Evolutionary conservation across 2,797 vertebrate species (phyloP).

Genomic region (Gephyroberyx darwinii): DNA sequence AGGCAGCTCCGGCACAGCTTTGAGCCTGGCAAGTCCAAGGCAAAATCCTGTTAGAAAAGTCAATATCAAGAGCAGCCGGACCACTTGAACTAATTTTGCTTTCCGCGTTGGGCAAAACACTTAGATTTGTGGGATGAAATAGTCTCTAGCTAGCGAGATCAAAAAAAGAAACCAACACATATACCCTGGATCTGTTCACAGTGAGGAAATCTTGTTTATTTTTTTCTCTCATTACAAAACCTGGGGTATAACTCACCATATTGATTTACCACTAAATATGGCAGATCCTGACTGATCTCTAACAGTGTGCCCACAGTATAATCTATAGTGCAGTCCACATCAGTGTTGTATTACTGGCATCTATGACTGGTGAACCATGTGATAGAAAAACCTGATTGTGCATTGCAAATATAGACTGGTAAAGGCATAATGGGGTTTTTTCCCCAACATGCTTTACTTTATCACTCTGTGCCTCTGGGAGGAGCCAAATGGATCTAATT

Average conservation of each 20-base stretch:
- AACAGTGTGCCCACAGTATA: slow-evolving; percentile 9
- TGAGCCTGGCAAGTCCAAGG: slow-evolving; percentile 48
- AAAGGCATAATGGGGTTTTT: slow-evolving; percentile 67
- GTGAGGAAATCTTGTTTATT: slow-evolving; percentile 61
- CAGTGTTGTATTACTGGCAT: not conserved
- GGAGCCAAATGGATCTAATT: slow-evolving; percentile 79
- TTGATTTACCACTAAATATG: slow-evolving; percentile 37
- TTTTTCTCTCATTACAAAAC: slow-evolving; percentile 42
- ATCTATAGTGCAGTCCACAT: slow-evolving; percentile 14
- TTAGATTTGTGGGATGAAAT: slow-evolving; percentile 36
- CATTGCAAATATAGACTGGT: slow-evolving; percentile 12
- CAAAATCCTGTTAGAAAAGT: slow-evolving; percentile 66
- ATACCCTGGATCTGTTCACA: slow-evolving; percentile 17
- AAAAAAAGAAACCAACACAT: slow-evolving; percentile 7
- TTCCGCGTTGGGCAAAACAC: slow-evolving; percentile 46
- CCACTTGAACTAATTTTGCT: slow-evolving; percentile 59
- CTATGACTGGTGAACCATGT: slow-evolving; percentile 19
- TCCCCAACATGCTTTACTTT: slow-evolving; percentile 66
- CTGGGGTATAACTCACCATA: slow-evolving; percentile 32
- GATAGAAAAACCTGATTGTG: slow-evolving; percentile 37
- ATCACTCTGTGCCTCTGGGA: slow-evolving; percentile 75
- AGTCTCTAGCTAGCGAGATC: slow-evolving; percentile 27
- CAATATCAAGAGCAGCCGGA: slow-evolving; percentile 67
- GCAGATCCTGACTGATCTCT: slow-evolving; percentile 30
- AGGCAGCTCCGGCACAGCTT: slow-evolving; percentile 58